A percentile compares a stretch with the other conserved stretches of the same genome.
These are phyloP conservation scores for Clepsis dumicolana DNA, from an alignment of 2,888 invertebrate species.

Conservation along the genomic window DNA sequence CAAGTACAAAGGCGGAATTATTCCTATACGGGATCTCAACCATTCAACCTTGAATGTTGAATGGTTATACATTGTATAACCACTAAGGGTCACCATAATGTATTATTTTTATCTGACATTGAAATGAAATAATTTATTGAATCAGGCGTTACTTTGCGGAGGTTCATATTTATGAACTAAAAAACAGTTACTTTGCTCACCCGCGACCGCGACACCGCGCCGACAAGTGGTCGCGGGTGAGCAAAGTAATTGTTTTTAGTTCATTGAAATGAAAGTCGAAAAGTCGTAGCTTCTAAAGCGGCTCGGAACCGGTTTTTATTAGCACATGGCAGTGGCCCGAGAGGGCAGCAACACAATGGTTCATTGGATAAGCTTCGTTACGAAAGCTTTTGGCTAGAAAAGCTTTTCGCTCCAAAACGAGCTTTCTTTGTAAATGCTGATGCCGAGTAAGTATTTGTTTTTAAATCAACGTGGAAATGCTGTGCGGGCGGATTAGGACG, in stretches of 20 bases:
- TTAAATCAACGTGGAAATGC: conserved; percentile 23
- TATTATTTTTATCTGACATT: neutral
- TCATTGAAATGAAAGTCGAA: conserved; percentile 1
- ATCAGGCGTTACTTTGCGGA: no score
- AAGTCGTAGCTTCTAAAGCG: conserved; percentile 54
- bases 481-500: neutral
- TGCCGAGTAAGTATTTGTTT: conserved; percentile 29
- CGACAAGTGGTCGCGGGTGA: no score
- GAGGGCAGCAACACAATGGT: conserved; percentile 63
- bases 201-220: no score
- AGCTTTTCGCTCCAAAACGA: conserved; percentile 25
- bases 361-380: conserved; percentile 75
- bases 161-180: no score
- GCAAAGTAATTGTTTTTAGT: no score
- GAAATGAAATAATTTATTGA: no score
- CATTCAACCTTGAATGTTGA: no score
- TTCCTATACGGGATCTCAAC: no score
- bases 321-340: conserved; percentile 66
- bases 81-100: no score
- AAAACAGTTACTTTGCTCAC: no score
- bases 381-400: conserved; percentile 67
- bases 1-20: no score
- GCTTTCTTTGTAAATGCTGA: conserved; percentile 38
- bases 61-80: no score
- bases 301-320: conserved; percentile 66